Percentiles rank a stretch among this genome's conserved stretches.
Conservation (phyloP, 2,888 invertebrate species). For the Polydrusus tereticollis region DNA sequence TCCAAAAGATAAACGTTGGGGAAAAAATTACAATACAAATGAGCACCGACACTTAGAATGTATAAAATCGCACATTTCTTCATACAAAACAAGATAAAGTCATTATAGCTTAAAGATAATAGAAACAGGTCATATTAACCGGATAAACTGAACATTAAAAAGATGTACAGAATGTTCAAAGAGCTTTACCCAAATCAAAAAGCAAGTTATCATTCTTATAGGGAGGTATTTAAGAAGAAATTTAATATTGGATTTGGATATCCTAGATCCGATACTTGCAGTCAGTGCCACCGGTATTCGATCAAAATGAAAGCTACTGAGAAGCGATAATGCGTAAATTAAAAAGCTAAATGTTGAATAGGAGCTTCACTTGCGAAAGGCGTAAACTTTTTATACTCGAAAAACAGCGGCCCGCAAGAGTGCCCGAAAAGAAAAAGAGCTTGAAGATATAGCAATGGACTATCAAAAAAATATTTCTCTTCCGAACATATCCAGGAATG, state of each 20-base stretch:
- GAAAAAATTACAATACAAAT: slow-evolving; percentile 33
- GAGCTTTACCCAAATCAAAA: slow-evolving; percentile 27
- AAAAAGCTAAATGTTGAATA: slow-evolving; percentile 26
- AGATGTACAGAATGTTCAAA: slow-evolving; percentile 29
- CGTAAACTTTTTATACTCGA: slow-evolving; percentile 32
- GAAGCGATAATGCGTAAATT: slow-evolving; percentile 14
- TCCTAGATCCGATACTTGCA: slow-evolving; percentile 29
- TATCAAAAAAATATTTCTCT: slow-evolving; percentile 34
- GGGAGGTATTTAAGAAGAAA: slow-evolving; percentile 1
- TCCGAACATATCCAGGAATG: too few species aligned
- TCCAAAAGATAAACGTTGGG: not conserved
- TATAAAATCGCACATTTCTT: slow-evolving; percentile 33
- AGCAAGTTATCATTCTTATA: slow-evolving; percentile 28
- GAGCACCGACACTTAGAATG: slow-evolving; percentile 10
- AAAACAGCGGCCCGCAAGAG: too few species aligned
- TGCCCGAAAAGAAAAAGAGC: too few species aligned
- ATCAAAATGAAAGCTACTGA: slow-evolving; percentile 28
- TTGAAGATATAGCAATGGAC: slow-evolving; percentile 29
- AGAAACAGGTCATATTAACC: slow-evolving; percentile 17
- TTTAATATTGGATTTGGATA: slow-evolving; percentile 32
- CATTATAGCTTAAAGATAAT: slow-evolving; percentile 12
- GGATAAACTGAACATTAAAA: slow-evolving; percentile 16
- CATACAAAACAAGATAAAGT: slow-evolving; percentile 28
- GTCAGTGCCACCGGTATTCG: slow-evolving; percentile 17
- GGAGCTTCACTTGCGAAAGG: slow-evolving; percentile 34